Evolutionary conservation across 2,113 vertebrate genomes (phyloP).

Genomic region (Hemiprocne comata): DNA sequence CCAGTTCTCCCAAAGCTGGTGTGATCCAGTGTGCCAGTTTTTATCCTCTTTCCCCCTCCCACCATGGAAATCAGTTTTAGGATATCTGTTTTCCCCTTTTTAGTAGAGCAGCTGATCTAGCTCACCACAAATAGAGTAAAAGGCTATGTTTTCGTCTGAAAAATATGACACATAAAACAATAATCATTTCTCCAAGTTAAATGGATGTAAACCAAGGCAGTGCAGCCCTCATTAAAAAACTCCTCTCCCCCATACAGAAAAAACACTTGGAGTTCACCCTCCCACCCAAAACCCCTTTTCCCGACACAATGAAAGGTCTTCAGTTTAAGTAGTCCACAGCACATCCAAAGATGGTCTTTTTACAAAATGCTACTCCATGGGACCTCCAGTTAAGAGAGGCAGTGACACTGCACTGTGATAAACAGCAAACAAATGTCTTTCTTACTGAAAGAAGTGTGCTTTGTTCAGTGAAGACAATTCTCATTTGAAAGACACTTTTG

Average conservation of each 20-base stretch:
- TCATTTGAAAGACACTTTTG: constrained; percentile 64
- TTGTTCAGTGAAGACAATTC: constrained; percentile 59
- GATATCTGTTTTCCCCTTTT: constrained; percentile 41
- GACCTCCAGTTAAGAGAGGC: constrained; percentile 74
- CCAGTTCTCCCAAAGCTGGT: constrained; percentile 14
- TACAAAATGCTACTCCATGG: constrained; percentile 76
- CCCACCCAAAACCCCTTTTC: constrained; percentile 28
- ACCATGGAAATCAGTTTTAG: neutral
- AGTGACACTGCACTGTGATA: constrained; percentile 62
- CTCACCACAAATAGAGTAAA: constrained; percentile 54
- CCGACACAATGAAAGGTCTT: constrained; percentile 65
- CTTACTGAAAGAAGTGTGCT: constrained; percentile 57
- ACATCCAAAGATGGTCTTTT: constrained; percentile 81
- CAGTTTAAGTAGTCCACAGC: constrained; percentile 83
- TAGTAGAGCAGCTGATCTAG: constrained; percentile 48
- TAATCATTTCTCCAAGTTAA: constrained; percentile 76
- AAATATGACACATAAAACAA: neutral
- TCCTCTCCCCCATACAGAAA: neutral
- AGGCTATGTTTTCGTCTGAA: constrained; percentile 68
- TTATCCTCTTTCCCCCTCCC: neutral
- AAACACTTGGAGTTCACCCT: constrained; percentile 55
- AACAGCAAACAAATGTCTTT: constrained; percentile 65
- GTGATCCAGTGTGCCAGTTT: constrained; percentile 58
- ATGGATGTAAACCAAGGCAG: constrained; percentile 56
- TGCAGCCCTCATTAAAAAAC: neutral